Percentiles rank a stretch among this genome's conserved stretches.
These are phyloP conservation scores for Eilema sororculum DNA, from an alignment of 2,888 invertebrate species.

Conservation along the genomic window DNA sequence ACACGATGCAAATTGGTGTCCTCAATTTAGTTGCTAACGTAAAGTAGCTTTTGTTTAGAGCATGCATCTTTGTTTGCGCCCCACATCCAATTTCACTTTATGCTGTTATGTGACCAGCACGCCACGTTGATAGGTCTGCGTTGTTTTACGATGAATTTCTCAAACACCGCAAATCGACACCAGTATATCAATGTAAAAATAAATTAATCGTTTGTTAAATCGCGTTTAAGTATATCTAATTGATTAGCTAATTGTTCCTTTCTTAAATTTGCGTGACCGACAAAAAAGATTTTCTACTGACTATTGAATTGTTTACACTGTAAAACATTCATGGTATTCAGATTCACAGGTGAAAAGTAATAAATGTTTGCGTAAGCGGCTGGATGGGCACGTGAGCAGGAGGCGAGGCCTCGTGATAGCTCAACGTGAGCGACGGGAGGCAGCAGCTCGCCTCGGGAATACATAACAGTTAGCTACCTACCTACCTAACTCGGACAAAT, in stretches of 20 bases:
- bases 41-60: constrained; percentile 48
- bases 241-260: constrained; percentile 16
- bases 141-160: background rate
- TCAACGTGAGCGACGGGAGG: constrained; percentile 66
- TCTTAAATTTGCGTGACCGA: constrained; percentile 17
- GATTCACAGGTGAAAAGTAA: constrained; percentile 58
- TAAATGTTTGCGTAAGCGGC: constrained; percentile 62
- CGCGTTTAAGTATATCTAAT: constrained; percentile 15
- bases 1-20: constrained; percentile 50
- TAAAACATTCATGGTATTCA: constrained; percentile 44
- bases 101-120: constrained; percentile 32
- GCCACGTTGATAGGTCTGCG: constrained; percentile 18
- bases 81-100: constrained; percentile 31
- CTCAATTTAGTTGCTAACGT: constrained; percentile 53
- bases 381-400: constrained; percentile 57
- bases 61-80: constrained; percentile 47
- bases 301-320: constrained; percentile 32
- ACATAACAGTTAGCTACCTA: constrained; percentile 36
- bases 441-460: constrained; percentile 24
- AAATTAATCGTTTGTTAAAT: background rate
- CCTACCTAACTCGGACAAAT: constrained; percentile 33
- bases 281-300: constrained; percentile 17
- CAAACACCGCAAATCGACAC: background rate
- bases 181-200: no score
- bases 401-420: constrained; percentile 64